Evolutionary conservation across 2,888 invertebrate genomes (phyloP), one percentile per base, ranked within the genome.

Genomic region (Chymomyza amoena): DNA sequence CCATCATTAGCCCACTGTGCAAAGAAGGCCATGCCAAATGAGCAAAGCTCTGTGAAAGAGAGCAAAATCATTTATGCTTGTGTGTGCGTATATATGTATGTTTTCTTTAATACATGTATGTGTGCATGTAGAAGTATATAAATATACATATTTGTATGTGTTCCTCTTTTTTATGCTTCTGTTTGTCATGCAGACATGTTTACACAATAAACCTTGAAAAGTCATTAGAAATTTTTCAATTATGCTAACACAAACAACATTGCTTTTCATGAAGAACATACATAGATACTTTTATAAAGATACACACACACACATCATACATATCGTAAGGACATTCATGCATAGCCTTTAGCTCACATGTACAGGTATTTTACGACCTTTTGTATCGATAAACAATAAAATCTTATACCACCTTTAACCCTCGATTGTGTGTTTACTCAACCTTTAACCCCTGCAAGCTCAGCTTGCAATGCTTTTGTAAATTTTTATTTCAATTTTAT

Each of bases 321-420:
- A 18, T n/a, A 13, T n/a, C 32, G 32, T 32, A 32, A 4, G 32
- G 32, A 32, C 32, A 39, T 16, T 16, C n/a, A 39, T 65, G 72
- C 64, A 20, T 61, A 13, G 68, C 72, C 69, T 70, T 73, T 77
- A 73, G 69, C 80, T 32, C 7, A 32, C 32, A 5, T 6, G 15
- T 51, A 1, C 18, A 80, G 79, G 83, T 84, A 75, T 85, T 83
- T 82, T 83, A 85, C 74, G 85, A 82, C 72, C 75, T 77, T 78
- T 77, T 78, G 75, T 83, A 81, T 84, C 75, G 83, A 84, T 83
- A 84, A 84, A 84, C 85, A 84, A 84, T 84, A 84, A 84, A 84
- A 85, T 76, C 78, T 76, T 68, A 10, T 25, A 4, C 13, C 25
- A 25, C 52, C 20, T 10, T 54, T 9, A 16, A 13, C 54, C 54